Evolutionary conservation across 2,797 vertebrate species (phyloP).

Genomic region (Enteromius argenteus): DNA sequence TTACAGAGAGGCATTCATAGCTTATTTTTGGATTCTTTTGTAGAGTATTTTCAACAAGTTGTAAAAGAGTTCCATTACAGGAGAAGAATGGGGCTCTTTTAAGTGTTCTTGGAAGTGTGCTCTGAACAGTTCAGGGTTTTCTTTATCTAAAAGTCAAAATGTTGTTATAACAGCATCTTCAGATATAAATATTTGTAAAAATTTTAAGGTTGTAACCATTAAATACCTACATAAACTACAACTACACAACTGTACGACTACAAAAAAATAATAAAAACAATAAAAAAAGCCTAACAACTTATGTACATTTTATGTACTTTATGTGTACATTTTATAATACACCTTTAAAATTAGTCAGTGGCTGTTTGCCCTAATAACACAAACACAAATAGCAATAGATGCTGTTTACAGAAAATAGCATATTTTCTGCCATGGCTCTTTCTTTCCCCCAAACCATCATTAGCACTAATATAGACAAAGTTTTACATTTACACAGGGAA

Average conservation of each 20-base stretch:
- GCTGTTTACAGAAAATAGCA: too few relatives aligned
- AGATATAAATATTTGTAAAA: neutral
- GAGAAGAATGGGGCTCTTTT: constrained; percentile 65
- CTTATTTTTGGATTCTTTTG: constrained; percentile 59
- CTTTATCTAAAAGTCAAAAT: neutral
- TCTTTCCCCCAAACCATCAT: neutral
- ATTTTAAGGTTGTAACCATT: neutral
- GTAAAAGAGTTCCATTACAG: constrained; percentile 49
- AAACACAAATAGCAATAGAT: too few relatives aligned
- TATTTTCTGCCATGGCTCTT: neutral
- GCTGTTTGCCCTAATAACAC: neutral
- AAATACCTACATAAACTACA: too few relatives aligned
- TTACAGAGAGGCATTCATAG: constrained; percentile 44
- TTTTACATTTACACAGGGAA: constrained; percentile 25
- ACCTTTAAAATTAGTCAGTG: neutral
- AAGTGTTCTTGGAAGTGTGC: constrained; percentile 3
- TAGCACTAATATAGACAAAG: constrained; percentile 37
- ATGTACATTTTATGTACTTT: too few relatives aligned
- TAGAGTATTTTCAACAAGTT: constrained; percentile 69
- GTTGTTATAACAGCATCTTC: neutral
- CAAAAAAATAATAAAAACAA: too few relatives aligned
- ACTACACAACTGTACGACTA: too few relatives aligned
- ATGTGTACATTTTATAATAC: neutral
- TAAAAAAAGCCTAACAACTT: too few relatives aligned
- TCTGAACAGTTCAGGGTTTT: neutral